Percentiles rank a stretch among this genome's conserved stretches.
Conservation (phyloP, 1,140 invertebrate genomes). For the Aphelenchoides fujianensis region DNA sequence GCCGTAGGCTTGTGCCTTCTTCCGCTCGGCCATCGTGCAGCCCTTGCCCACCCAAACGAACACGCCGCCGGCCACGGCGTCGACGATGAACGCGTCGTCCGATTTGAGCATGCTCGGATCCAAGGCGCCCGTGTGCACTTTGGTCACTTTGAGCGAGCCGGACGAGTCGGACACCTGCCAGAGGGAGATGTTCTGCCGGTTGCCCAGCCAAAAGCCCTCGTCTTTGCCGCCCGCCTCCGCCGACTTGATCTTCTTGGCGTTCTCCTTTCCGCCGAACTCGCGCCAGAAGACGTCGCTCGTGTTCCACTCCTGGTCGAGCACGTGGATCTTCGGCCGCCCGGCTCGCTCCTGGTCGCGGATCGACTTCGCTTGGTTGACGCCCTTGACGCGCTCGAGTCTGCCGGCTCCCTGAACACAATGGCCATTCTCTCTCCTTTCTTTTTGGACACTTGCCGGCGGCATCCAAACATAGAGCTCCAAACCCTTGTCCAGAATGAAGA, state of each 20-base stretch:
- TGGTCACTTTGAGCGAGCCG: conserved; percentile 45
- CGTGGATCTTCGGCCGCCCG: conserved; percentile 56
- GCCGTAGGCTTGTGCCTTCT: conserved; percentile 74
- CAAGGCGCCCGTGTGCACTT: conserved; percentile 47
- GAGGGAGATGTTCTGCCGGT: conserved; percentile 50
- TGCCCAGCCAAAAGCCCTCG: conserved; percentile 57
- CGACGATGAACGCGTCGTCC: conserved; percentile 77
- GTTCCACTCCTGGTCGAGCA: conserved; percentile 57
- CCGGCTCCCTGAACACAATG: too few relatives aligned
- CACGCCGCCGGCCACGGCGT: conserved; percentile 75
- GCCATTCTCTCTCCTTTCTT: too few relatives aligned
- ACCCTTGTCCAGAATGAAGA: conserved; percentile 79
- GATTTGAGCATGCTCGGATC: conserved; percentile 44
- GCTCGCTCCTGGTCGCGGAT: conserved; percentile 57
- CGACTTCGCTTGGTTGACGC: conserved; percentile 50
- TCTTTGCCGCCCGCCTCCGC: conserved; percentile 51
- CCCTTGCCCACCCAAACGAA: conserved; percentile 82
- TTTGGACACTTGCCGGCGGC: conserved; percentile 63
- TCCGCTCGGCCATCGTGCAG: conserved; percentile 74
- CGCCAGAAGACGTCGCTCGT: conserved; percentile 50
- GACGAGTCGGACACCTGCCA: conserved; percentile 57
- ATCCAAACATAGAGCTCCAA: conserved; percentile 73
- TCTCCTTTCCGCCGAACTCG: conserved; percentile 53
- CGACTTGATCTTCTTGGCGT: conserved; percentile 37
- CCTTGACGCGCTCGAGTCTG: conserved; percentile 65